Base-by-base conservation (phyloP, 2,888 invertebrate species). In the Caenorhabditis afra region DNA sequence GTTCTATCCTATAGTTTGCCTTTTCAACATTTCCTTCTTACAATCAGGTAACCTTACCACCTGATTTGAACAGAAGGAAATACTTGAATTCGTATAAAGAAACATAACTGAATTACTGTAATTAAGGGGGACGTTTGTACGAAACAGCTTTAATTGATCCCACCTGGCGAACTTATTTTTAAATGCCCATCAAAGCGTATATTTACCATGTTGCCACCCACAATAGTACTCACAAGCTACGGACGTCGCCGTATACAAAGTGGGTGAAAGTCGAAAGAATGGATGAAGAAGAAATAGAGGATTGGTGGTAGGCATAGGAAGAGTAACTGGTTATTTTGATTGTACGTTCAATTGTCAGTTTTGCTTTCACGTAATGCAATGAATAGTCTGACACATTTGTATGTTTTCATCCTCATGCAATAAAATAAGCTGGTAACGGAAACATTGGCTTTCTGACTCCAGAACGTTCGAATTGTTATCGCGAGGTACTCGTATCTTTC, bases 311-410 rank as follows among this genome's bases (percentile, higher is more conserved):
- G 61, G 45, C 47, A 22, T 39, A 20, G 50, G 50, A 64, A 74
- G 41, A 59, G 65, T 74, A 61, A 66, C 74, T 65, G 59, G 74
- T 74, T 75, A 57, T 75, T 75, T 67, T 67, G 55, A 71, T 64
- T 71, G 62, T 35, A 71, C 55, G 57, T 71, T 71, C 57, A 57
- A 29, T 55, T 71, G 20, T 71, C 64, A 64, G 18, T 55, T 71
- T 20, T 71, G 39, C 64, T 71, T 71, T 35, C 55, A 62, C 49
- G 57, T 7, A 5, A 7, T 29, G 7, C 7, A 7, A 5, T 29
- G 29, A 7, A 29, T 29, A 29, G 29, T 29, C 29, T 7, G 7
- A 7, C 29, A 29, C 4, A 29, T 47, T 62, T 55, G 47, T 45
- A 47, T 57, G 64, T 64, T 29, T n/a, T n/a, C n/a, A n/a, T n/a